phyloP scores from a whole-genome alignment of 2,797 vertebrate species.

The Rhynchotus rufescens region DNA sequence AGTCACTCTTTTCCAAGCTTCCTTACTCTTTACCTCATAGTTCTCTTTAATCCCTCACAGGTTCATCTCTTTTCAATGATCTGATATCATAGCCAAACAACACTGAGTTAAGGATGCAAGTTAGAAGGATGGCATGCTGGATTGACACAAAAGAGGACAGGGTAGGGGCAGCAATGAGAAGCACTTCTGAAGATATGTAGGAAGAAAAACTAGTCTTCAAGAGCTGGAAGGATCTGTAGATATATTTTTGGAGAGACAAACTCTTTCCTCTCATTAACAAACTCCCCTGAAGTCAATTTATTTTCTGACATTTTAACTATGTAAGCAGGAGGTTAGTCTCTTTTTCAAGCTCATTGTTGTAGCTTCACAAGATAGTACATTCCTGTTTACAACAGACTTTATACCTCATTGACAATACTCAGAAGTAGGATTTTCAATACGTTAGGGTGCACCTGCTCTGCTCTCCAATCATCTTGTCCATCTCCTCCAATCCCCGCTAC shows the following conservation, averaged over 20 bases:
- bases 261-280: neutral
- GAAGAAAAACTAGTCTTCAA: constrained; percentile 6
- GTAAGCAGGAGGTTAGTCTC: neutral
- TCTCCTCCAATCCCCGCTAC: neutral
- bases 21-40: neutral
- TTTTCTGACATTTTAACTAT: neutral
- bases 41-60: neutral
- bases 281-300: neutral
- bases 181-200: constrained; percentile 14
- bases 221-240: neutral
- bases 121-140: neutral
- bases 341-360: neutral
- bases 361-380: neutral
- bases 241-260: neutral
- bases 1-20: constrained; percentile 1
- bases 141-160: neutral
- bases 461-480: neutral
- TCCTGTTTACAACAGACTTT: neutral
- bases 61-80: constrained; percentile 3
- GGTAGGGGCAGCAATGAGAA: neutral
- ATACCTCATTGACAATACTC: neutral
- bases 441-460: neutral
- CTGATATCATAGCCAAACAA: constrained; percentile 7
- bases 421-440: neutral
- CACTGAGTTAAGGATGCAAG: neutral